Evolutionary conservation across 1,140 invertebrate species (phyloP), one percentile per base, ranked within the genome.

Genomic region (Papilio machaon): DNA sequence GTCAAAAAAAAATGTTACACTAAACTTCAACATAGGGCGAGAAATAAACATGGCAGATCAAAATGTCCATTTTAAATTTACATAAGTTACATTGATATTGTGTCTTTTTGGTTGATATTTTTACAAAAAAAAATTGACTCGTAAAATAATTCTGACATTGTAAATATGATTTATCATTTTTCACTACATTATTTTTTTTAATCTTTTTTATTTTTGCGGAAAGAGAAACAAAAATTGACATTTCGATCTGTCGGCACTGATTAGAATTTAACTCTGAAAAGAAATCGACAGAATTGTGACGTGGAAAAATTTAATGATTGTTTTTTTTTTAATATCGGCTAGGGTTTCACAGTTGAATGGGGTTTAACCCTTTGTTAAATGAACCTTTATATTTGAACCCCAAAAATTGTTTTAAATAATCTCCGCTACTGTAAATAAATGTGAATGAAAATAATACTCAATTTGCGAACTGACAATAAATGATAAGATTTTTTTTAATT

Each of bases 391-490:
- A 78, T 76, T 78, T 38, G 30, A 58, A 77, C n/a, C 75, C 23
- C 60, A 0, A 38, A 76, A 49, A 54, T 78, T 64, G 82, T 85
- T 85, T 86, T 82, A 78, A 70, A 77, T 79, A 85, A 87, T 83
- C 88, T 60, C 75, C 17, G 52, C 85, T 82, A 80, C 82, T 85
- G 82, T 82, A 82, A 83, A 83, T 85, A 75, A 85, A 85, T 93
- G 90, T 93, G 92, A 92, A 94, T 91, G 91, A 86, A 88, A 88
- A 30, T 30, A 30, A 88, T 93, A 94, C 92, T 94, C 92, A 91
- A 85, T 92, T 85, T 85, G 87, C 90, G 91, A 93, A 93, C 91
- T 94, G 92, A 94, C 92, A 94, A 94, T 94, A 94, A 70, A 92
- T 83, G 86, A 88, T 91, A 90, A 88, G 86, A 67, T 64, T 90